Conservation (phyloP, 2,888 invertebrate genomes). For the Tillus elongatus region DNA sequence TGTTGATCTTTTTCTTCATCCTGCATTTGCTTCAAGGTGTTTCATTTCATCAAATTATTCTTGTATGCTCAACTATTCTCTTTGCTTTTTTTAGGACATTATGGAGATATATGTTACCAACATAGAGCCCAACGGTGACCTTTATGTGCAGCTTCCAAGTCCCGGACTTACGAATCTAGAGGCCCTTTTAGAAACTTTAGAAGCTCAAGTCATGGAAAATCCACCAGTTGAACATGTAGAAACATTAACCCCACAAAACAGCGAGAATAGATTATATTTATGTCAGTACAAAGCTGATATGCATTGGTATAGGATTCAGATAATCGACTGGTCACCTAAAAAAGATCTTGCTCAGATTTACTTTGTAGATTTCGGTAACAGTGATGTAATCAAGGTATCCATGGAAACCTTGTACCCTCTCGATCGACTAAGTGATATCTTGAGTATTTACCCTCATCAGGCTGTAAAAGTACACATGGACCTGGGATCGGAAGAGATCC, state of each 20-base stretch:
- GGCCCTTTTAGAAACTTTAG: conserved; percentile 30
- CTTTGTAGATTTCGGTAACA: conserved; percentile 49
- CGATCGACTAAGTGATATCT: conserved; percentile 38
- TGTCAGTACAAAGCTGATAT: conserved; percentile 38
- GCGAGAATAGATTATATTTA: conserved; percentile 42
- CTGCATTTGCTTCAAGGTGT: too few relatives aligned
- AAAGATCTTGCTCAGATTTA: conserved; percentile 41
- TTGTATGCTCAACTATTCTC: neutral
- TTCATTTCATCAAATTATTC: neutral
- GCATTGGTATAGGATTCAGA: conserved; percentile 44
- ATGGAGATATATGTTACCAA: conserved; percentile 39
- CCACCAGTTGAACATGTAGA: conserved; percentile 17
- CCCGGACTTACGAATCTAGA: conserved; percentile 32
- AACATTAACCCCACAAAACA: conserved; percentile 21
- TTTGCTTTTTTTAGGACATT: conserved; percentile 1
- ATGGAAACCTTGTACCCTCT: conserved; percentile 42
- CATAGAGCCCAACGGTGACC: conserved; percentile 38
- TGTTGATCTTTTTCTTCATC: too few relatives aligned
- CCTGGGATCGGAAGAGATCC: conserved; percentile 26
- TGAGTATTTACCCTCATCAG: conserved; percentile 41
- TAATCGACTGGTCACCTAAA: conserved; percentile 39
- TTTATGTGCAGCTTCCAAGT: conserved; percentile 41
- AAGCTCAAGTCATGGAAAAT: conserved; percentile 21
- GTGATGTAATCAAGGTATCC: conserved; percentile 36
- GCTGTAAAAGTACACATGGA: conserved; percentile 34